Percentiles rank a stretch among this genome's conserved stretches.
Conservation (phyloP, 2,113 vertebrate genomes). For the Sylvilagus bachmani region DNA sequence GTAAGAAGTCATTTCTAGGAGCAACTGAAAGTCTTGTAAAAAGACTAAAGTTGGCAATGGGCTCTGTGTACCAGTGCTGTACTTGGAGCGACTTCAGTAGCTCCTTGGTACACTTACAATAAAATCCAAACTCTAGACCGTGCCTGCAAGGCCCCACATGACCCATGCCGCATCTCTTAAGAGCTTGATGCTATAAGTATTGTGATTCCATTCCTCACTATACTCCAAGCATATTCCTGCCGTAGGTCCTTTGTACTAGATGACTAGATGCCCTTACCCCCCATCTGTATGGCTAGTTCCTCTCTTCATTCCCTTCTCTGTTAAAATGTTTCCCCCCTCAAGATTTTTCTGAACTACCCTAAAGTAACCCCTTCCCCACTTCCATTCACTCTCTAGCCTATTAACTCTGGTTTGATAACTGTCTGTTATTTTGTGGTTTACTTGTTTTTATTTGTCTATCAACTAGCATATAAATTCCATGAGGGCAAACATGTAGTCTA, state of each 20-base stretch:
- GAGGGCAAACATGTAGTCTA: slow-evolving; percentile 38
- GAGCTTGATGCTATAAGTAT: background rate
- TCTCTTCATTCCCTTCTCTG: background rate
- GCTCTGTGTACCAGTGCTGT: background rate
- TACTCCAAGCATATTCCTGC: background rate
- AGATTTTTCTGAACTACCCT: background rate
- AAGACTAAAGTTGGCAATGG: background rate
- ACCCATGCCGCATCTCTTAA: background rate
- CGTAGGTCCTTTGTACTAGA: background rate
- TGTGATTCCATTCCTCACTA: background rate
- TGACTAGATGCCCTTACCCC: background rate
- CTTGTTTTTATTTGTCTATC: slow-evolving; percentile 17
- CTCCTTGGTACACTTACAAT: background rate
- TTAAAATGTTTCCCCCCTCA: background rate
- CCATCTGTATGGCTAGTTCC: background rate
- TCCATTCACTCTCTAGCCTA: background rate
- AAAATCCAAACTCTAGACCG: background rate
- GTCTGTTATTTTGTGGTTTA: slow-evolving; percentile 16
- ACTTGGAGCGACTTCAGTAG: background rate
- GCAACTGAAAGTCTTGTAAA: background rate
- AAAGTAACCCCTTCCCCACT: background rate
- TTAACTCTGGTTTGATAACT: background rate
- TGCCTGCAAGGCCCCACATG: background rate
- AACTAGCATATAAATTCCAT: background rate
- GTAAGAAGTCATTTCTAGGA: background rate